phyloP scores from a whole-genome alignment of 2,113 vertebrate species.

The Thomomys bottae region DNA sequence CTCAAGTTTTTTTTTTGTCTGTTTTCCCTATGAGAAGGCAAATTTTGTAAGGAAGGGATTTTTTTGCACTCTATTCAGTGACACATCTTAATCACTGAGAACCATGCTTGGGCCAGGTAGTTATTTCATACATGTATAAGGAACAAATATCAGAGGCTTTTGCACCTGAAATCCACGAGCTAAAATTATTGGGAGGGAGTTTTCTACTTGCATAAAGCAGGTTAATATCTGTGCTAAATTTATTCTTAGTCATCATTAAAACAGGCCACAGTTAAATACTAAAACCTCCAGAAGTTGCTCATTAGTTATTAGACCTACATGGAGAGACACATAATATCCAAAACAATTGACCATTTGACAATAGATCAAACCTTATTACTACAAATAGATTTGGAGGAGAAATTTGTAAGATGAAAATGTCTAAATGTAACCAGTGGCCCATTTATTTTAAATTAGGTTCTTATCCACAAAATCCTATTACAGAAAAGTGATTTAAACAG shows the following conservation, averaged over 20 bases:
- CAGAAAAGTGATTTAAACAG: constrained; percentile 72
- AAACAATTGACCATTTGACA: constrained; percentile 56
- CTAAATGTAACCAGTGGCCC: constrained; percentile 68
- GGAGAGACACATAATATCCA: constrained; percentile 26
- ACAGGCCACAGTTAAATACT: constrained; percentile 34
- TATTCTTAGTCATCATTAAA: constrained; percentile 44
- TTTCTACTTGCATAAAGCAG: neutral
- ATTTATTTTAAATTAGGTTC: constrained; percentile 76
- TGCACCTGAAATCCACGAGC: neutral
- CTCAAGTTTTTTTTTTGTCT: neutral
- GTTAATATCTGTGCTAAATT: neutral
- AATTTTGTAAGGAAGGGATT: neutral
- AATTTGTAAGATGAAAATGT: constrained; percentile 58
- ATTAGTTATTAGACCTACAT: neutral
- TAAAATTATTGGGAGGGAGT: neutral
- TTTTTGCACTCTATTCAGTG: neutral
- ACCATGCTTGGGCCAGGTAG: too few species aligned
- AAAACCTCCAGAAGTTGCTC: constrained; percentile 23
- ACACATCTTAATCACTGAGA: neutral
- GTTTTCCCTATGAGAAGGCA: neutral
- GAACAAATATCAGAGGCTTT: neutral
- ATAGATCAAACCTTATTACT: constrained; percentile 57
- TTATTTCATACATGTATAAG: neutral
- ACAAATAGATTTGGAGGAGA: constrained; percentile 60
- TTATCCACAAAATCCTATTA: constrained; percentile 75